A percentile compares a stretch with the other conserved stretches of the same genome.
Evolutionary conservation across 2,113 vertebrate genomes (phyloP).

Genomic region (Copsychus sechellarum): DNA sequence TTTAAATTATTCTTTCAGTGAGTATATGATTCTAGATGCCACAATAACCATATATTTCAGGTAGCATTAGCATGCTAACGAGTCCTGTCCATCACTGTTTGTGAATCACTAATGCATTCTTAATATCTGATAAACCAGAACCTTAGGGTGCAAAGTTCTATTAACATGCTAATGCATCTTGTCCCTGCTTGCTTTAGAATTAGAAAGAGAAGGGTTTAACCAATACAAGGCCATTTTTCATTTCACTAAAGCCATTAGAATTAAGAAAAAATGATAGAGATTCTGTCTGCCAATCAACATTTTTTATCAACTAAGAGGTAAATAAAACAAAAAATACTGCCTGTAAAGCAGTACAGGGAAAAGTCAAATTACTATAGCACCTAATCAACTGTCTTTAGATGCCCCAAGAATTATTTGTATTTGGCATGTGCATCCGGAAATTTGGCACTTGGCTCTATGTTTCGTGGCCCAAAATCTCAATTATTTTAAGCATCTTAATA

Average conservation of each 20-base stretch:
- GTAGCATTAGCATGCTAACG: slow-evolving; percentile 45
- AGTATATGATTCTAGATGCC: background rate
- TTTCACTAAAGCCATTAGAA: slow-evolving; percentile 40
- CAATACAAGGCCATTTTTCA: slow-evolving; percentile 53
- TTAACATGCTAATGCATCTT: slow-evolving; percentile 70
- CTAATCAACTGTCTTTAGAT: background rate
- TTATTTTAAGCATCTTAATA: background rate
- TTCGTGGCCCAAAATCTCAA: background rate
- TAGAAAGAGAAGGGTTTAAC: slow-evolving; percentile 21
- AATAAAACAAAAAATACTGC: background rate
- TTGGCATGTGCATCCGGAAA: background rate
- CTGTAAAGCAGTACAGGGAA: background rate
- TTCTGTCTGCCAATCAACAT: slow-evolving; percentile 37
- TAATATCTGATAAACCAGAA: slow-evolving; percentile 62
- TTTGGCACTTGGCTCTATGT: background rate
- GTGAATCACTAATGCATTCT: slow-evolving; percentile 50
- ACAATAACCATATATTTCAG: background rate
- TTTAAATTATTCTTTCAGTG: background rate
- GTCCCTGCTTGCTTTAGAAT: slow-evolving; percentile 57
- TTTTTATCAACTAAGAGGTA: background rate
- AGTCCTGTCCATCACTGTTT: slow-evolving; percentile 51
- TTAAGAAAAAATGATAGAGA: slow-evolving; percentile 16
- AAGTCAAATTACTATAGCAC: background rate
- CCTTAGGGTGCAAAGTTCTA: slow-evolving; percentile 57
- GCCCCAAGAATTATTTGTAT: background rate